phyloP scores from a whole-genome alignment of 2,888 invertebrate genomes.

The Zaprionus obscuricornis region DNA sequence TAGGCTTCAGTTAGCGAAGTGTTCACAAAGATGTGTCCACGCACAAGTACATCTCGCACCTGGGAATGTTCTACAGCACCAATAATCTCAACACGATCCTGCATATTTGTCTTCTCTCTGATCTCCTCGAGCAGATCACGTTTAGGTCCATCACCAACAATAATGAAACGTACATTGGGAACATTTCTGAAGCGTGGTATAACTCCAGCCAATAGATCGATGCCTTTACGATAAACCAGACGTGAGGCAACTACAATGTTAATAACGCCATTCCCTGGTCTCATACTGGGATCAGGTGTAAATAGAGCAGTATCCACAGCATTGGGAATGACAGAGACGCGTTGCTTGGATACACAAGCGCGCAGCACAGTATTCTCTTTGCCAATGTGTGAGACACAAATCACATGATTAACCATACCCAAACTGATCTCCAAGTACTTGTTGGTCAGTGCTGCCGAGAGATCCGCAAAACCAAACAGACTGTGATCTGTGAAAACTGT shows the following conservation, averaged over 20 bases:
- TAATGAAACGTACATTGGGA: conserved; percentile 92
- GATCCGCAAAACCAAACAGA: conserved; percentile 98
- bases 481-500: conserved; percentile 99
- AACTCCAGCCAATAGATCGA: conserved; percentile 96
- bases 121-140: conserved; percentile 97
- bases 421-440: conserved; percentile 97
- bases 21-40: conserved; percentile 98
- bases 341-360: conserved; percentile 90
- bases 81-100: conserved; percentile 93
- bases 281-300: conserved; percentile 91
- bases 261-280: conserved; percentile 84
- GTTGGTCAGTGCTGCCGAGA: conserved; percentile 98
- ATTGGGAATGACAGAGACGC: conserved; percentile 99
- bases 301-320: conserved; percentile 97
- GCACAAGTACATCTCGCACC: conserved; percentile 91
- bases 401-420: conserved; percentile 96
- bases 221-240: conserved; percentile 98
- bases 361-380: conserved; percentile 98
- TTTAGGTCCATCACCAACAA: conserved; percentile 99
- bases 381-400: conserved; percentile 98
- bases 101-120: conserved; percentile 92
- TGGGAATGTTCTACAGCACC: conserved; percentile 96
- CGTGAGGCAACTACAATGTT: conserved; percentile 96
- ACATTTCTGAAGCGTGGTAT: conserved; percentile 87
- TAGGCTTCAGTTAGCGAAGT: conserved; percentile 99